Evolutionary conservation across 1,140 invertebrate genomes (phyloP), one percentile per base, ranked within the genome.

Genomic region (Calliopsis andreniformis): DNA sequence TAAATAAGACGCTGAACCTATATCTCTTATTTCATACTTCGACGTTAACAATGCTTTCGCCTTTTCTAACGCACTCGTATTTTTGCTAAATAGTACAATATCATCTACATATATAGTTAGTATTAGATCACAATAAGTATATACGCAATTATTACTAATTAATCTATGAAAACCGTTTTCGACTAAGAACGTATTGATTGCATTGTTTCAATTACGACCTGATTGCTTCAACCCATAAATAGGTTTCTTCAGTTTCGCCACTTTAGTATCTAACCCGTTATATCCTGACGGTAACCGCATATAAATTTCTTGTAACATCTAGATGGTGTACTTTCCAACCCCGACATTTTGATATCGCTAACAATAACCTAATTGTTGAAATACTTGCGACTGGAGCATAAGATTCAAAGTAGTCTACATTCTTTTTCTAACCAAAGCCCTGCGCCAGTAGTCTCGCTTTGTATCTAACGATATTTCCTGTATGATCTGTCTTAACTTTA

Each of bases 191-290:
- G 10, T 5, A 39, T 39, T 10, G 3, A 39, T 39, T 10, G 35
- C 35, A 10, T 39, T 39, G 35, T 39, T 39, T 10, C 35, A 39
- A 10, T 39, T 39, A 5, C 35, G 35, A 39, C 39, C 32, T 0
- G 47, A 64, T 25, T 68, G 71, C 6, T 66, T 75, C 4, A 68
- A 6, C 12, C 63, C 55, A 18, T 76, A 68, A 23, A 68, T 76
- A 0, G 63, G 43, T 7, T 35, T 23, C 7, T 39, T 14, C n/a
- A 76, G 5, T 10, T 53, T 61, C 0, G 10, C 23, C 25, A 66
- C 51, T n/a, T 10, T 23, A 32, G 14, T 35, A 5, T 47, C 30
- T 4, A 12, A 2, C 4, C 2, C 30, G 4, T 69, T 14, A 3
- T 61, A 43, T 0, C 25, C 2, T 1, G 55, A 35, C 2, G 73